Base-by-base conservation (phyloP, 1,140 invertebrate species). In the Diploscapter pachys region DNA sequence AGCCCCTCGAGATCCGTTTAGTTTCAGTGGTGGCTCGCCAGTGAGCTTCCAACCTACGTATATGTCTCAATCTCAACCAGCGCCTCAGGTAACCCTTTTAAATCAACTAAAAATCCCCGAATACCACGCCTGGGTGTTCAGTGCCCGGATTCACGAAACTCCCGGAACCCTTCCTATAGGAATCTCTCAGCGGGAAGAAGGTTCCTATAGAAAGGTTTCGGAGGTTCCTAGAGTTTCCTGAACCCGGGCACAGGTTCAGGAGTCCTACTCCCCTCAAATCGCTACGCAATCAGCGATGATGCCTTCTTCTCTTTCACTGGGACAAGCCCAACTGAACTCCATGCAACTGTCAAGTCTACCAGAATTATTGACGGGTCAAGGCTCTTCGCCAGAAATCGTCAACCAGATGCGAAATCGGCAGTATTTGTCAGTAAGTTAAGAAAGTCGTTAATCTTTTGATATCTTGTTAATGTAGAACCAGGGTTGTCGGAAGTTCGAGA, bases 371-470 rank as follows among this genome's bases (percentile, higher is more conserved):
- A 78, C 71, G 4, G 76, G 55, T 31, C 65, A 66, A 52, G 69
- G 66, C 31, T 66, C 71, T 8, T 78, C 72, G 11, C 76, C 72
- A 63, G 64, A 73, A 68, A 56, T 65, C 11, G 56, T 77, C 11
- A 78, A 76, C 56, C 63, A 69, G 11, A 64, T 72, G 5, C n/a
- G 75, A 55, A 76, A 76, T 13, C 75, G 68, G 63, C 72, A 76
- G 13, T 76, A 76, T 53, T 31, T 76, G 49, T 69, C 75, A 4
- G 73, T 68, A 8, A 68, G 9, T 53, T 52, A 8, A 31, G 31
- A 31, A 31, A 31, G 31, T 31, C 31, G 31, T 31, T 31, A 31
- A 31, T 31, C 48, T 54, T 68, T 6, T 54, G 48, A 8, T 68
- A 68, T 52, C 6, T 5, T 2, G 8, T 64, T 48, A 1, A 9